Evolutionary conservation across 2,113 vertebrate genomes (phyloP).

Genomic region (Forbesichthys papilliferus): DNA sequence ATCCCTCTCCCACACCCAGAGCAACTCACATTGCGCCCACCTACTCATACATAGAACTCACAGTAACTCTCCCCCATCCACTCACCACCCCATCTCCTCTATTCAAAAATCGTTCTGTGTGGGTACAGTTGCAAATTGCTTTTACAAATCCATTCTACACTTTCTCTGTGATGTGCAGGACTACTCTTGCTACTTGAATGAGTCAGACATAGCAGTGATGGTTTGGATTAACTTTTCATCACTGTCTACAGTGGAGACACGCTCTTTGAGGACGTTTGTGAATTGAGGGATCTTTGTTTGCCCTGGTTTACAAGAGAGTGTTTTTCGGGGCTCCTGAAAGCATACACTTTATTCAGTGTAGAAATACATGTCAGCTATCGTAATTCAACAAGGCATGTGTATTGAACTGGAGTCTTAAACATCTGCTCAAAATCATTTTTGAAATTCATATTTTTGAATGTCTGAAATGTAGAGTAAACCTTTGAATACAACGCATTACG

Average conservation of each 20-base stretch:
- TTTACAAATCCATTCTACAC: constrained; percentile 22
- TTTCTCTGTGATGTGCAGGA: constrained; percentile 16
- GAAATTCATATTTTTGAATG: no score
- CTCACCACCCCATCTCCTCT: no score
- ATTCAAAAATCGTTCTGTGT: constrained; percentile 3
- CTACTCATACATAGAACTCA: no score
- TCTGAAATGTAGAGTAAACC: no score
- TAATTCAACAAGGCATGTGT: no score
- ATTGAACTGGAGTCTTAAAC: no score
- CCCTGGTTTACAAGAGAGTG: not conserved
- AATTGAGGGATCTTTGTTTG: no score
- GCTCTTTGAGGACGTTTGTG: not conserved
- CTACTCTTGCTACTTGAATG: constrained; percentile 11
- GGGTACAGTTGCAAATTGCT: constrained; percentile 18
- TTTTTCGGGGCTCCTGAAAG: not conserved
- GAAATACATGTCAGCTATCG: no score
- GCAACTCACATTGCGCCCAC: constrained; percentile 10
- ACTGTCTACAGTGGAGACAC: constrained; percentile 6
- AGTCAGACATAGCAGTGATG: not conserved
- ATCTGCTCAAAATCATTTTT: no score
- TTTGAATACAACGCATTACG: no score
- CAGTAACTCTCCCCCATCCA: no score
- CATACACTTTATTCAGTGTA: no score
- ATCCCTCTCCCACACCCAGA: constrained; percentile 23
- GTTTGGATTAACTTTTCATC: constrained; percentile 34